These are phyloP conservation scores for Cartodere bifasciata DNA, from an alignment of 2,888 invertebrate species.

Conservation along the genomic window DNA sequence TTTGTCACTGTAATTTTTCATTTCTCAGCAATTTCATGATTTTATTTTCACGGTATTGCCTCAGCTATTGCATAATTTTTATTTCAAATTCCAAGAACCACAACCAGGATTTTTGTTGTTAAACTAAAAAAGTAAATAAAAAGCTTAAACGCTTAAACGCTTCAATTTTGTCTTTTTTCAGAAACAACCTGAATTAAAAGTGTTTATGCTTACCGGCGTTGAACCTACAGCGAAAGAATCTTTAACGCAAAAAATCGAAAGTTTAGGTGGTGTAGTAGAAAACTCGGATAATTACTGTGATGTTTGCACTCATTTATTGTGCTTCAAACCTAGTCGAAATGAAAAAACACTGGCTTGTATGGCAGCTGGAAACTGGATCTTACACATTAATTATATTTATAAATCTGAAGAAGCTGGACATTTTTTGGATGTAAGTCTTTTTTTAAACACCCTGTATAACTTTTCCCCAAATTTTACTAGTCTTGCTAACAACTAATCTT, in stretches of 20 bases:
- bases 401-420: slow-evolving; percentile 46
- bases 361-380: slow-evolving; percentile 80
- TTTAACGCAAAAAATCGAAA: slow-evolving; percentile 21
- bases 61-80: too few relatives aligned
- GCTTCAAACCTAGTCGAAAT: slow-evolving; percentile 61
- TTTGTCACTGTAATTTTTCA: too few relatives aligned
- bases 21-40: too few relatives aligned
- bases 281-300: too few relatives aligned
- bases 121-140: too few relatives aligned
- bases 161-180: slow-evolving; percentile 2
- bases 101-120: too few relatives aligned
- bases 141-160: too few relatives aligned
- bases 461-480: neutral
- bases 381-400: slow-evolving; percentile 67
- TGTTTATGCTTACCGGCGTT: slow-evolving; percentile 30
- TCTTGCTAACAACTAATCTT: neutral
- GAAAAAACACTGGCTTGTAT: slow-evolving; percentile 81
- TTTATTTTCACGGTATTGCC: too few relatives aligned
- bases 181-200: slow-evolving; percentile 11
- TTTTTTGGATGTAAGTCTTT: slow-evolving; percentile 49
- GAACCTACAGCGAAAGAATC: slow-evolving; percentile 17
- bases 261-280: slow-evolving; percentile 49
- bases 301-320: slow-evolving; percentile 65
- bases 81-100: too few relatives aligned
- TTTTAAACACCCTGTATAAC: neutral